Base-by-base conservation (phyloP, 1,140 invertebrate genomes). In the Atopsyche davidsoni region DNA sequence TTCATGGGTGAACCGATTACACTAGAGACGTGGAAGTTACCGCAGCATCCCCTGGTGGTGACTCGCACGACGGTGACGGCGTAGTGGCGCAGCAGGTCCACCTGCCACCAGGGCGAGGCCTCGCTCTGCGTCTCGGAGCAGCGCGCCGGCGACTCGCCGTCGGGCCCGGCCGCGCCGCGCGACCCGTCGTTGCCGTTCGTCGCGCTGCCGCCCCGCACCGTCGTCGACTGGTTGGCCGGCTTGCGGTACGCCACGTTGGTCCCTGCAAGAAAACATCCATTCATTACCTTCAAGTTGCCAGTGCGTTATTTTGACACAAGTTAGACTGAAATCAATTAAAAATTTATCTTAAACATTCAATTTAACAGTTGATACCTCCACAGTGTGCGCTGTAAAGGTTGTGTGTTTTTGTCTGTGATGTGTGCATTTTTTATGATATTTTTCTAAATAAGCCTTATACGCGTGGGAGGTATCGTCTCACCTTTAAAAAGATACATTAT, bases 51-150 rank as follows among this genome's bases (percentile, higher is more conserved):
- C 66, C 89, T 77, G 0, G 89, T 92, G 1, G 90, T 89, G 9
- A 94, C 83, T 46, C 88, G 70, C 7, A 95, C 85, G 6, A 89
- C 86, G 61, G 85, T 82, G 24, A 94, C 81, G 7, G 89, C 77
- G 63, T 92, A 91, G 9, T 89, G 79, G 32, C 84, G 75, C 3
- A 95, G 74, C 10, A 95, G 70, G 64, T 95, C 87, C 0, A 93
- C 89, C 51, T 84, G 82, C 91, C 91, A 95, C 89, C 89, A 94
- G 0, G 91, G 90, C 9, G 88, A 91, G 0, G 82, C 79, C 62
- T 94, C 91, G 42, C 83, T 82, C 59, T 88, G 83, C 0, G 91
- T 95, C 68, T 93, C 89, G 0, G 89, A 89, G 65, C 92, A 94
- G 49, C 86, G 73, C 61, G 86, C 85, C 1, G 86, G 86, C 60